phyloP scores from a whole-genome alignment of 2,113 vertebrate genomes.

The human region DNA sequence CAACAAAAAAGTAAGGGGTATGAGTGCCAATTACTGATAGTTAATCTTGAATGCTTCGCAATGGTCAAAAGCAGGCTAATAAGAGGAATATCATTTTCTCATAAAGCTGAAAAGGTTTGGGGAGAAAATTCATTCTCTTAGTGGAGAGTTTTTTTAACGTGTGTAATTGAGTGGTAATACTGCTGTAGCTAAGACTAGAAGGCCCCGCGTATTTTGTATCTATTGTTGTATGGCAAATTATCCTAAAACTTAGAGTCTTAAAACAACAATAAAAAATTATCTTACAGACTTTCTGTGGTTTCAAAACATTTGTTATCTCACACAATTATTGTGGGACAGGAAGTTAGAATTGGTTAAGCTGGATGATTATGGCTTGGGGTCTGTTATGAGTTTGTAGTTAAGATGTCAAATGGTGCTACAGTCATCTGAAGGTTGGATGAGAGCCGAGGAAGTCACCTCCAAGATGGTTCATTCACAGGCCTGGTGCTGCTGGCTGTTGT shows the following conservation, averaged over 20 bases:
- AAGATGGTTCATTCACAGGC: background rate
- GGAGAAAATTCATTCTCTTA: background rate
- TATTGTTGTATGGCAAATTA: background rate
- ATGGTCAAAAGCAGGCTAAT: background rate
- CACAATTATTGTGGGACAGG: background rate
- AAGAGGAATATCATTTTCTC: constrained; percentile 2
- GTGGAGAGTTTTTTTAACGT: background rate
- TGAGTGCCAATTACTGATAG: background rate
- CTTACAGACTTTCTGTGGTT: background rate
- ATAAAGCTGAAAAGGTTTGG: background rate
- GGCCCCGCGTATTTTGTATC: background rate
- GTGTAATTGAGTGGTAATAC: background rate
- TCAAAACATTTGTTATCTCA: background rate
- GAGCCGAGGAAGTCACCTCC: background rate
- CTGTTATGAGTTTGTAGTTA: background rate
- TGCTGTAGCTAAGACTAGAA: background rate
- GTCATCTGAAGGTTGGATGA: background rate
- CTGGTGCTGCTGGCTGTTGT: background rate
- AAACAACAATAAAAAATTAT: background rate
- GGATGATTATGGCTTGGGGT: background rate
- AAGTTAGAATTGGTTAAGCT: background rate
- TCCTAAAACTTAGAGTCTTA: background rate
- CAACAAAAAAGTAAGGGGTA: background rate
- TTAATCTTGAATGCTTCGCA: background rate
- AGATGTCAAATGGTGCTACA: background rate